phyloP scores from a whole-genome alignment of 2,797 vertebrate genomes.

The Anniella stebbinsi region DNA sequence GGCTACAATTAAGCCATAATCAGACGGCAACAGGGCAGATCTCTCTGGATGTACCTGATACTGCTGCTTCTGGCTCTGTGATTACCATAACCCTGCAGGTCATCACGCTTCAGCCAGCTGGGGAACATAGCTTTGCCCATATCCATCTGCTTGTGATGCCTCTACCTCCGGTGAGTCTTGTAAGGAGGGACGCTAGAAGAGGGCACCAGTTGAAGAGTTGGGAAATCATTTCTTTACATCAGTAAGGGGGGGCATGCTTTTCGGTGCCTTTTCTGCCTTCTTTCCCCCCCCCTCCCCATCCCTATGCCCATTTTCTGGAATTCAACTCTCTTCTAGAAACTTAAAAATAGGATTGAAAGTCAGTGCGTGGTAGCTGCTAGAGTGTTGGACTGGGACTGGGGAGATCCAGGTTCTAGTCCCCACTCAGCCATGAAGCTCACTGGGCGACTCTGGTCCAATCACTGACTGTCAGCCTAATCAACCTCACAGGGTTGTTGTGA shows the following conservation, averaged over 20 bases:
- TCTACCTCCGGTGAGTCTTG: conserved; percentile 27
- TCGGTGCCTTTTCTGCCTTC: not conserved
- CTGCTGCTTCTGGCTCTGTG: conserved; percentile 71
- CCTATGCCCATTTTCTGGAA: not conserved
- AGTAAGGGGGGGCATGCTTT: not conserved
- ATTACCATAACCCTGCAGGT: conserved; percentile 82
- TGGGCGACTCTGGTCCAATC: too few species aligned
- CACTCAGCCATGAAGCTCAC: too few species aligned
- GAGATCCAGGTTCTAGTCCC: too few species aligned
- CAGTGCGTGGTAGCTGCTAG: too few species aligned
- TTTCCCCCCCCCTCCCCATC: not conserved
- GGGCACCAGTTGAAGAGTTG: not conserved
- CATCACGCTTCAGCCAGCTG: conserved; percentile 59
- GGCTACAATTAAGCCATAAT: conserved; percentile 56
- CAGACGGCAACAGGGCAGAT: conserved; percentile 77
- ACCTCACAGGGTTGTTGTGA: too few species aligned
- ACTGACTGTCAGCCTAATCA: too few species aligned
- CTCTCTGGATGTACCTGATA: conserved; percentile 77
- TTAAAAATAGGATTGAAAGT: not conserved
- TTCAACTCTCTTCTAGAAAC: not conserved
- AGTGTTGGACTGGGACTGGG: too few species aligned
- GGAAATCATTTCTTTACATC: not conserved
- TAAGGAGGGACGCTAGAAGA: not conserved
- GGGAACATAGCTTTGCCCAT: conserved; percentile 44
- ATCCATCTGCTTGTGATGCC: conserved; percentile 60